These are phyloP conservation scores for Typhlomys cinereus DNA, from an alignment of 2,113 vertebrate genomes.

Conservation along the genomic window DNA sequence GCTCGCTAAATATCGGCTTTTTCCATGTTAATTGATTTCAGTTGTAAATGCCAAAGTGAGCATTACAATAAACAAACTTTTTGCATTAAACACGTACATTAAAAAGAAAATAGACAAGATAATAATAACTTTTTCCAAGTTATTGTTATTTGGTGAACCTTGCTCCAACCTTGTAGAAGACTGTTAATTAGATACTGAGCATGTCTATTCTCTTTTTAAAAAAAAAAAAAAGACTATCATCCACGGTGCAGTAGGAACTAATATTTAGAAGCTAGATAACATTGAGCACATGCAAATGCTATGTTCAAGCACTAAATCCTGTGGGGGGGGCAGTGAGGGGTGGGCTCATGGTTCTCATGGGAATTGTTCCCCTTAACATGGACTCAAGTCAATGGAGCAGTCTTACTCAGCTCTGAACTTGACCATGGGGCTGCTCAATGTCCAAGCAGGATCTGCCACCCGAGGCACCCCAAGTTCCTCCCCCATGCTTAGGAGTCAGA, in stretches of 20 bases:
- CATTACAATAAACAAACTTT: background rate
- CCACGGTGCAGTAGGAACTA: background rate
- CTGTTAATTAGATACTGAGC: background rate
- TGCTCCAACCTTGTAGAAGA: background rate
- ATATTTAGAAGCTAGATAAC: background rate
- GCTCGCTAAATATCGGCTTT: too few relatives aligned
- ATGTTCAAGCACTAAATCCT: background rate
- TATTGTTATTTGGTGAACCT: background rate
- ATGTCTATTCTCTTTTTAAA: background rate
- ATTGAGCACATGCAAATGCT: background rate
- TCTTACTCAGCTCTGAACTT: background rate
- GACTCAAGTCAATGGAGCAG: fast-evolving
- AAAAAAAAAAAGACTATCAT: background rate
- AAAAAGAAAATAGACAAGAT: background rate
- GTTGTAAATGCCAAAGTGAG: background rate
- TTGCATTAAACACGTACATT: background rate
- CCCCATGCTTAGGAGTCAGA: background rate
- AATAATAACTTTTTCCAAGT: background rate
- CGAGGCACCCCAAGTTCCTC: background rate
- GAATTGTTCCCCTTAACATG: background rate
- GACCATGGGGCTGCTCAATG: background rate
- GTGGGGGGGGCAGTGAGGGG: fast-evolving
- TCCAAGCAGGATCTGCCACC: background rate
- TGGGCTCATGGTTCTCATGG: fast-evolving
- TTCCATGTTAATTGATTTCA: background rate